Base-by-base conservation (phyloP, 2,888 invertebrate genomes). In the Fabriciana adippe region DNA sequence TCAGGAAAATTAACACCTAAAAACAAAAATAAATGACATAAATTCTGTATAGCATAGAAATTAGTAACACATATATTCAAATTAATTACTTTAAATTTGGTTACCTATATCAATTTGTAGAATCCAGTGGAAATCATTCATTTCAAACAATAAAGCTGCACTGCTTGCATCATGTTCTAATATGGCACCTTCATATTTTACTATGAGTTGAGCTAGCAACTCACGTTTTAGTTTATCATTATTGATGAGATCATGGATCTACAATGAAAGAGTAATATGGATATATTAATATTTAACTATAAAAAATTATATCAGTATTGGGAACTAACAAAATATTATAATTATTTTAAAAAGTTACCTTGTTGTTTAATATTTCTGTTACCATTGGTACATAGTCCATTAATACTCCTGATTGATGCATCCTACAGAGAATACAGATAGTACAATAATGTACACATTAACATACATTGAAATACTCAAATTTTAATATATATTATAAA, bases 41-140 rank as follows among this genome's bases (percentile, higher is more conserved):
- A 41, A 41, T 41, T 41, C 35, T 11, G 35, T 41, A 2, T 41
- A 41, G 35, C 11, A 11, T 41, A 8, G 6, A 35, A 11, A 41
- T 41, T 26, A 56, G 11, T 13, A 16, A 6, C 18, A 31, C 31
- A 64, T 57, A 21, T 51, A 31, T 50, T 31, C n/a, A 51, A 51
- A 11, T 35, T n/a, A 16, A 35, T 35, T 16, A 55, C 13, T 31
- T 55, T 26, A 47, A 50, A 64, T 48, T 18, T 35, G 3, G n/a
- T 31, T 80, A 93, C 94, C 93, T 75, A 94, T 86, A 70, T 88
- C 89, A 73, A 95, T 92, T 72, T 93, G 91, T 35, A 95, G 84
- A 59, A 95, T 89, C 88, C 94, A 95, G 81, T 94, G 93, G 79
- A 94, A 94, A 79, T 93, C 93, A 76, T 94, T 93, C 82, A 93